Evolutionary conservation across 2,113 vertebrate species (phyloP), one percentile per base, ranked within the genome.

Genomic region (Nannobrachium achirus): DNA sequence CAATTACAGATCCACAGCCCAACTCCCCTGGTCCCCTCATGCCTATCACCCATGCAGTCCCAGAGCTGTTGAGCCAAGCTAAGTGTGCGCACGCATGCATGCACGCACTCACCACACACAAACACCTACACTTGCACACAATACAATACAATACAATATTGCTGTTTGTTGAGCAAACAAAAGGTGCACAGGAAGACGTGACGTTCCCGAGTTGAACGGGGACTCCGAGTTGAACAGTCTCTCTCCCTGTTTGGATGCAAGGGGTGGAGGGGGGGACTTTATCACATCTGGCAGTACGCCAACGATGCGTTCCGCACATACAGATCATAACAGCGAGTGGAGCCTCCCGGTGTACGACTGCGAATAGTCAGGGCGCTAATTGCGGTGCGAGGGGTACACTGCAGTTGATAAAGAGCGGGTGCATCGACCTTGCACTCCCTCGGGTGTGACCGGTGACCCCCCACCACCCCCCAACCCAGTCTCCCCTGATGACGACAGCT

Each of bases 401-500:
- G 33, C 40, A 16, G 14, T 38, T 69, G 76, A 67, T 80, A 80
- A 84, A 76, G 53, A 46, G 48, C 39, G 57, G 16, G 19, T 38
- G 48, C 38, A 64, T 9, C 33, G 10, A 74, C 75, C 84, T 85
- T 74, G 71, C 67, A 71, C 59, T 85, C 86, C 66, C 82, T 48
- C 65, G 81, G 84, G 87, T 89, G 86, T 81, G 83, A 78, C 78
- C 38, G 63, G 73, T 85, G 85, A 85, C 86, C 82, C 80, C 57
- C 57, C n/a, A n/a, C 44, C 56, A 52, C 33, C 66, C 49, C n/a
- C 55, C 53, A 16, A 10, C 25, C 49, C 78, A 76, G 80, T 63
- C 76, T 90, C 89, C 87, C 91, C 61, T 86, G 87, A 92, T 92
- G 92, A 93, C 89, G 91, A 85, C 88, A 91, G 80, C 80, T 50